Base-by-base conservation (phyloP, 1,140 invertebrate genomes). In the Drosophila saltans region DNA sequence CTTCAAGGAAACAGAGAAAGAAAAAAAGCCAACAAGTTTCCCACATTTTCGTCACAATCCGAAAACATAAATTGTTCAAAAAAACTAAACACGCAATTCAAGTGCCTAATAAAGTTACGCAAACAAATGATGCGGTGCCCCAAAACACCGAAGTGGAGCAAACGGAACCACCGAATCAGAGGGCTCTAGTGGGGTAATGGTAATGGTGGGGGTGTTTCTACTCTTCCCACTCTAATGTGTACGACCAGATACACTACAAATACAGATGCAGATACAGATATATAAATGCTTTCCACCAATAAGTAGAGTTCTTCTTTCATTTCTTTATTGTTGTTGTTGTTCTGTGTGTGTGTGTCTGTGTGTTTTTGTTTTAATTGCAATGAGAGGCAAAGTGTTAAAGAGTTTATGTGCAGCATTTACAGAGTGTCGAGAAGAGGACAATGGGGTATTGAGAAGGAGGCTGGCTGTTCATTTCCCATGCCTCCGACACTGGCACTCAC, bases 381-480 rank as follows among this genome's bases (percentile, higher is more conserved):
- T 77, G 73, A 80, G 83, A 86, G 78, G 78, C 79, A 83, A 88
- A 91, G 89, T 91, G 89, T 91, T 91, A 91, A 91, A 91, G 83
- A 91, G 88, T 91, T 91, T 91, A 91, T 91, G 89, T 91, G 88
- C 89, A 85, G 81, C 89, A 91, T 91, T 91, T 89, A 88, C 75
- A 68, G 69, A 66, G 68, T 61, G 75, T 11, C 21, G 71, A 36
- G 41, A 36, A 60, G 21, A 39, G 58, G n/a, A 59, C 10, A 28
- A 45, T 9, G 63, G 68, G 65, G 16, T 28, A 48, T 9, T 63
- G 68, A 58, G 74, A 59, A 68, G 65, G 16, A 16, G 16, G 16
- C 16, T 16, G 16, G 36, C 56, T 70, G 75, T 69, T 76, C 84
- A 88, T 88, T 86, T 86, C 83, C 83, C 83, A 86, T 75, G 80